These are phyloP conservation scores for Hydrocynus forskahlii DNA, from an alignment of 2,797 vertebrate species.

Conservation along the genomic window DNA sequence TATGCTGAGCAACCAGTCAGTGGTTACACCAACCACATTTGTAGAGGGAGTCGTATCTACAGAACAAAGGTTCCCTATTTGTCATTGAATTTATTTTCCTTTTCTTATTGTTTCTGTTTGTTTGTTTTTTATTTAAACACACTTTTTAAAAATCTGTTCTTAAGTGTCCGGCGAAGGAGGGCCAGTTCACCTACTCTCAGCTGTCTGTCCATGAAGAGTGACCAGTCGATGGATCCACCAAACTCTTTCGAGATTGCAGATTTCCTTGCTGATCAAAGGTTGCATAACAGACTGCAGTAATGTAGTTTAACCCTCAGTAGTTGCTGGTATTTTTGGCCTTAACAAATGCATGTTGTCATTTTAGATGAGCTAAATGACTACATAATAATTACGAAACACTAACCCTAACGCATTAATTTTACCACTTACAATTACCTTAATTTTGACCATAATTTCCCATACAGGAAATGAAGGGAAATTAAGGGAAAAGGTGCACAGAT, in stretches of 20 bases:
- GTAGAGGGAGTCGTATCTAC: not conserved
- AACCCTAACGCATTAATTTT: too few relatives aligned
- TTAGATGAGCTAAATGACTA: not conserved
- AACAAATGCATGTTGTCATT: not conserved
- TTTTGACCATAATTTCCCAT: too few relatives aligned
- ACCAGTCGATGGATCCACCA: slow-evolving; percentile 16
- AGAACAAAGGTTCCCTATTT: not conserved
- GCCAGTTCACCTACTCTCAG: slow-evolving; percentile 6
- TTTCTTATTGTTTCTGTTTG: not conserved
- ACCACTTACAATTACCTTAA: too few relatives aligned
- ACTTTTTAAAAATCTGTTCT: not conserved
- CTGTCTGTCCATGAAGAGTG: slow-evolving; percentile 35
- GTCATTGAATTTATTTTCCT: not conserved
- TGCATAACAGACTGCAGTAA: not conserved
- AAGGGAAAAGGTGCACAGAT: too few relatives aligned
- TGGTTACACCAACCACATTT: not conserved
- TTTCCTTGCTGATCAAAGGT: slow-evolving; percentile 14
- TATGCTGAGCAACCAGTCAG: not conserved
- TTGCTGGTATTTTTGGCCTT: too few relatives aligned
- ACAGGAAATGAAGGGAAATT: too few relatives aligned
- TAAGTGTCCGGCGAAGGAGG: slow-evolving; percentile 13
- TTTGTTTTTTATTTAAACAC: not conserved
- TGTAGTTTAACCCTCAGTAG: not conserved
- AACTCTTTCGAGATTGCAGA: not conserved
- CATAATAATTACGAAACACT: too few relatives aligned